These are phyloP conservation scores for Alitta virens DNA, from an alignment of 2,888 invertebrate species.

Conservation along the genomic window DNA sequence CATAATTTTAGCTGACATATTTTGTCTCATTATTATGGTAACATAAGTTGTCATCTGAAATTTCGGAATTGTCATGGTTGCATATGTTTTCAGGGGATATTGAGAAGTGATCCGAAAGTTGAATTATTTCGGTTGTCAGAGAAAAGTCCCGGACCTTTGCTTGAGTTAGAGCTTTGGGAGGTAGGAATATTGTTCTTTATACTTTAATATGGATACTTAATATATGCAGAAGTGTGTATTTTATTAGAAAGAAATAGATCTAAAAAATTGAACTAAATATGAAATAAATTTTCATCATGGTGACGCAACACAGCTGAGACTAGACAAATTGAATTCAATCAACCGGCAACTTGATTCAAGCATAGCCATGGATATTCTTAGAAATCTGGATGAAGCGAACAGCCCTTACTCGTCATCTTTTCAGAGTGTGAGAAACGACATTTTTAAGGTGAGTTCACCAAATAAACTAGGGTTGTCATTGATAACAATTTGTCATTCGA, in stretches of 20 bases:
- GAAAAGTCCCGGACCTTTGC: slow-evolving; percentile 49
- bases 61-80: no score
- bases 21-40: no score
- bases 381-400: slow-evolving; percentile 53
- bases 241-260: no score
- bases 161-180: slow-evolving; percentile 54
- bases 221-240: no score
- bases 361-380: slow-evolving; percentile 52
- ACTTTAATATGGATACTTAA: no score
- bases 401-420: slow-evolving; percentile 54
- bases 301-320: slow-evolving; percentile 30
- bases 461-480: no score
- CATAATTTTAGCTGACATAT: no score
- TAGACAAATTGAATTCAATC: slow-evolving; percentile 49
- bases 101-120: slow-evolving; percentile 48
- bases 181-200: slow-evolving; percentile 14
- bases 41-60: no score
- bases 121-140: slow-evolving; percentile 46
- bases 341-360: slow-evolving; percentile 45
- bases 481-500: no score
- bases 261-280: no score
- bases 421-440: slow-evolving; percentile 47
- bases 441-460: slow-evolving; percentile 51
- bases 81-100: slow-evolving; percentile 37
- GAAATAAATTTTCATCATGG: no score